Base-by-base conservation (phyloP, 2,113 vertebrate species). In the Lophura nycthemera region DNA sequence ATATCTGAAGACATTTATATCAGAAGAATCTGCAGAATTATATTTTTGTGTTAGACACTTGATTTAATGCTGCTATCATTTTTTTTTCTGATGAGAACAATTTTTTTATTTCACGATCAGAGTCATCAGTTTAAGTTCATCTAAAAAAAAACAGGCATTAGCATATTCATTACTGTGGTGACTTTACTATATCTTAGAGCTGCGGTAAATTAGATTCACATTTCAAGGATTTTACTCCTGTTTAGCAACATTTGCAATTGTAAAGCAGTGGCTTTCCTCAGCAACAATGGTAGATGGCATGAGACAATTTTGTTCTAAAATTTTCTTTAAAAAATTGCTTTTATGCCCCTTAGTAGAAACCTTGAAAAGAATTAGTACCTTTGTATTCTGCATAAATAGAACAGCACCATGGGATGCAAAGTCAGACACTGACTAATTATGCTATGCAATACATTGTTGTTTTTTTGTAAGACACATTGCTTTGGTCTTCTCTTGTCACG, bases 1-100 rank as follows among this genome's bases (percentile, higher is more conserved):
- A 10, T 83, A 74, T 69, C 47, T 83, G 45, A 92, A 81, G 85
- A 61, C 47, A 81, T 92, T 81, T 90, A 34, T 43, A 34, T 80
- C 88, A 61, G 54, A 92, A 92, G n/a, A 29, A 86, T 67, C 43
- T 81, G 57, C 40, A 82, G 61, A 89, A 91, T 65, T 88, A 15
- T 72, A 47, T 78, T 89, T 96, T 89, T 95, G 60, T 65, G 54
- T 75, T 85, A 83, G 79, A 93, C 36, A 59, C 9, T 90, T 81
- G 85, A 97, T 92, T 91, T 91, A 86, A 9, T 65, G 54, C 32
- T 47, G 43, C 73, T 86, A 32, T 88, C 12, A 81, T 81, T 96
- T 96, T 96, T 96, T 70, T 90, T 36, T 36, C 43, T 83, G 73
- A 95, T 57, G n/a, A 75, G 76, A 88, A 91, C 18, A 67, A 71